Conservation (phyloP, 1,140 invertebrate genomes). For the Bemisia tabaci region DNA sequence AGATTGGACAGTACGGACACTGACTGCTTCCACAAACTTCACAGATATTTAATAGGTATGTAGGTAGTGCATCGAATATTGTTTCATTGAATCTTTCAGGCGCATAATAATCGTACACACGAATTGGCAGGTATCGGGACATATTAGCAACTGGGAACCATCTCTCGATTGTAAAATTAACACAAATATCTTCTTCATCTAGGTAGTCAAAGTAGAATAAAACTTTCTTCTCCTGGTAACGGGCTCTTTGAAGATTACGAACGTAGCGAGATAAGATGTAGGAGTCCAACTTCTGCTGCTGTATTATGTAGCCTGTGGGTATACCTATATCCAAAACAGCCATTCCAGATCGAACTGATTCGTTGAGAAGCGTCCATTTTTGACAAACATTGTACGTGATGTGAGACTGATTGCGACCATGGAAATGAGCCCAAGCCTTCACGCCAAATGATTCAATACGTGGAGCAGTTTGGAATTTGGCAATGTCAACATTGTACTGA, state of each 20-base stretch:
- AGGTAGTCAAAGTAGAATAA: slow-evolving; percentile 92
- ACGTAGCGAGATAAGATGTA: slow-evolving; percentile 64
- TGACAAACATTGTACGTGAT: slow-evolving; percentile 70
- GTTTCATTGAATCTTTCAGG: slow-evolving; percentile 93
- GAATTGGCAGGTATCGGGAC: slow-evolving; percentile 76
- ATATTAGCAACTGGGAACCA: slow-evolving; percentile 95
- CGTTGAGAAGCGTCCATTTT: slow-evolving; percentile 63
- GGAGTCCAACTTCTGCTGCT: slow-evolving; percentile 73
- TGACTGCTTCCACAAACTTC: slow-evolving; percentile 97
- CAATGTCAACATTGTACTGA: slow-evolving; percentile 86
- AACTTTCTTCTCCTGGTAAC: slow-evolving; percentile 66
- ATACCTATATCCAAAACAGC: slow-evolving; percentile 81
- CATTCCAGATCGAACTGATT: slow-evolving; percentile 74
- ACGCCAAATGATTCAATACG: slow-evolving; percentile 64
- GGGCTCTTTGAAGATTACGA: slow-evolving; percentile 66
- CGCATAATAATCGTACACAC: slow-evolving; percentile 92
- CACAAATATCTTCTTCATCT: slow-evolving; percentile 68
- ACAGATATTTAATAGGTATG: slow-evolving; percentile 86
- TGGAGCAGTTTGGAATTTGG: slow-evolving; percentile 70
- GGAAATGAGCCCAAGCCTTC: slow-evolving; percentile 52
- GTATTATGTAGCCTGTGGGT: slow-evolving; percentile 86
- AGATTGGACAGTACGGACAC: slow-evolving; percentile 91
- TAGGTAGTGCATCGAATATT: slow-evolving; percentile 77
- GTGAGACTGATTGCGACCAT: slow-evolving; percentile 86
- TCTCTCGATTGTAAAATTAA: slow-evolving; percentile 81